A percentile compares a stretch with the other conserved stretches of the same genome.
phyloP scores from a whole-genome alignment of 2,113 vertebrate species.

The Platycercus adscitus region DNA sequence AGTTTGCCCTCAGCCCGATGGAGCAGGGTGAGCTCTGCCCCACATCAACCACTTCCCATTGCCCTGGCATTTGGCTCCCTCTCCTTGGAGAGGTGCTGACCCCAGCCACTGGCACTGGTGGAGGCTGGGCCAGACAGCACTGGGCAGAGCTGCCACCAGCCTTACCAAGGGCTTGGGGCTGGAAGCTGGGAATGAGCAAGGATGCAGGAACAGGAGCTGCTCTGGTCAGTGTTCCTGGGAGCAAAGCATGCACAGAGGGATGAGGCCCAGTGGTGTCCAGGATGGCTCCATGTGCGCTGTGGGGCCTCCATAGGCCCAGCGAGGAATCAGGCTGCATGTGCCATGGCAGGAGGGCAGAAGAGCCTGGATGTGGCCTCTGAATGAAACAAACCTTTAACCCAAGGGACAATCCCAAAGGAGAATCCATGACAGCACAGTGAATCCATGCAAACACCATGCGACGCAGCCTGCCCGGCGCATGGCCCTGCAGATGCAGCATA shows the following conservation, averaged over 20 bases:
- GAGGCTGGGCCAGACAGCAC: not conserved
- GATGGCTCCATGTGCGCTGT: rapidly evolving
- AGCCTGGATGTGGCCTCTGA: not conserved
- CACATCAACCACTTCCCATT: not conserved
- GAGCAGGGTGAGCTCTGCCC: not conserved
- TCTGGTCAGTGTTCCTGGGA: not conserved
- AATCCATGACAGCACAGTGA: rapidly evolving
- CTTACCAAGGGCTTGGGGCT: not conserved
- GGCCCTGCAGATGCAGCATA: slow-evolving; percentile 23
- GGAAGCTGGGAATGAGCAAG: not conserved
- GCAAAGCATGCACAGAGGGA: not conserved
- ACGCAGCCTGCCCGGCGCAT: rapidly evolving
- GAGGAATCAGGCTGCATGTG: not conserved
- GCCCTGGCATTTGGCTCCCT: not conserved
- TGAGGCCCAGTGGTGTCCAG: rapidly evolving
- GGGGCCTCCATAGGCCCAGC: rapidly evolving
- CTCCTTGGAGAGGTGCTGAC: not conserved
- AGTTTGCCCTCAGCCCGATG: not conserved
- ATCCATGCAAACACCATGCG: not conserved
- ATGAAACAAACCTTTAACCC: not conserved
- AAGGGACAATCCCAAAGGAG: not conserved
- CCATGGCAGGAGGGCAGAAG: not conserved
- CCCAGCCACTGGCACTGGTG: not conserved
- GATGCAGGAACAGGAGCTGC: not conserved
- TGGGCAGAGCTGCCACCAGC: not conserved